Percentiles rank a stretch among this genome's conserved stretches.
Evolutionary conservation across 1,140 invertebrate species (phyloP).

Genomic region (Pseudachorutes palmiensis): DNA sequence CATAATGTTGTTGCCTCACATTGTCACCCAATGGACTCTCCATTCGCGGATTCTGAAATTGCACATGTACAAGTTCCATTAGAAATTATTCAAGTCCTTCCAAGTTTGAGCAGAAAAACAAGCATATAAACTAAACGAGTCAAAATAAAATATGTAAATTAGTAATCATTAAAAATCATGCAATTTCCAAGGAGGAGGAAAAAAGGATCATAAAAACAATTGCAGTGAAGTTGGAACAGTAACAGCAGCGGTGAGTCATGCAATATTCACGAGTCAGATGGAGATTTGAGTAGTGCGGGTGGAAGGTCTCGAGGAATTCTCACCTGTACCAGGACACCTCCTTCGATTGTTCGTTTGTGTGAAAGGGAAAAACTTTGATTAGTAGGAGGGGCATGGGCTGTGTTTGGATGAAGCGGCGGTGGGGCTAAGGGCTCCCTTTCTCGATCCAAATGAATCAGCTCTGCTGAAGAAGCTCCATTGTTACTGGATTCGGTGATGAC

Average conservation of each 20-base stretch:
- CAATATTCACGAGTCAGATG: not conserved
- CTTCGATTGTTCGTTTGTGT: not conserved
- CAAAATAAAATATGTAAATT: not conserved
- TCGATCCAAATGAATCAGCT: no score
- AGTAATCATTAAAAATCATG: not conserved
- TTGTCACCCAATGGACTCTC: constrained; percentile 41
- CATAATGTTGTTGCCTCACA: constrained; percentile 53
- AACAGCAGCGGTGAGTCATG: not conserved
- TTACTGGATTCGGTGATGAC: not conserved
- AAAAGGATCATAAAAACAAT: no score
- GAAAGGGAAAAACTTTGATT: not conserved
- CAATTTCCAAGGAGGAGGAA: no score
- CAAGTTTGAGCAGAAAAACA: no score
- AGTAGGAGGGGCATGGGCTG: not conserved
- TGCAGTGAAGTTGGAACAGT: no score
- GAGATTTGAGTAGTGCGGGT: not conserved
- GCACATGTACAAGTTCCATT: not conserved
- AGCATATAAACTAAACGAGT: not conserved
- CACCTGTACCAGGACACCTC: not conserved
- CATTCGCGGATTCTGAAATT: not conserved
- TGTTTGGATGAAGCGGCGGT: not conserved
- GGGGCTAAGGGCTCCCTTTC: no score
- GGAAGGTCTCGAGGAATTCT: not conserved
- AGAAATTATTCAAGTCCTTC: not conserved
- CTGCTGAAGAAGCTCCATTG: not conserved